A percentile compares a stretch with the other conserved stretches of the same genome.
These are phyloP conservation scores for Ennomos quercinarius DNA, from an alignment of 2,888 invertebrate genomes.

Conservation along the genomic window DNA sequence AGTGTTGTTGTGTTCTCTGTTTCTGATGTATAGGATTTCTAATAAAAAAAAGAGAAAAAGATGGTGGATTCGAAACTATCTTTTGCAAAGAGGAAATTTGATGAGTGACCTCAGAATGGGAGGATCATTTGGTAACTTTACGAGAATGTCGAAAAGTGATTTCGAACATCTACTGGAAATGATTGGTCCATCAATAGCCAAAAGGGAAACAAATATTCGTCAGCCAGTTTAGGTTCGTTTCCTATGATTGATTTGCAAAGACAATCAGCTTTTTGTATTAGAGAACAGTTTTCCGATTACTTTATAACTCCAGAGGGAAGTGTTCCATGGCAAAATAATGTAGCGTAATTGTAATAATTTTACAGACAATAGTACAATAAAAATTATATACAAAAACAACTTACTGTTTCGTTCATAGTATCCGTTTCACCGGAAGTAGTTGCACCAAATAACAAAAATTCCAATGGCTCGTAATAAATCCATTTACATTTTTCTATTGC, in stretches of 20 bases:
- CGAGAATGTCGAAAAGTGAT: conserved; percentile 41
- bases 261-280: too few relatives aligned
- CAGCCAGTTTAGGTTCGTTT: conserved; percentile 42
- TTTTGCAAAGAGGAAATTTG: conserved; percentile 29
- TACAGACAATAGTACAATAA: conserved; percentile 36
- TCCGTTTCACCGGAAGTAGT: conserved; percentile 27
- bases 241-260: conserved; percentile 25
- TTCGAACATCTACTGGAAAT: conserved; percentile 43
- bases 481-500: too few relatives aligned
- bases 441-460: conserved; percentile 36
- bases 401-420: conserved; percentile 15
- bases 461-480: too few relatives aligned
- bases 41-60: conserved; percentile 33
- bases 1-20: conserved; percentile 7
- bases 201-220: conserved; percentile 43
- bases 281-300: too few relatives aligned
- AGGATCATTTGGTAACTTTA: conserved; percentile 34
- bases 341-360: conserved; percentile 36
- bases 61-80: too few relatives aligned
- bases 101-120: conserved; percentile 40
- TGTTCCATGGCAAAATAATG: conserved; percentile 40
- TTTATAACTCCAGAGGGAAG: conserved; percentile 40
- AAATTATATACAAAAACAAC: conserved; percentile 31
- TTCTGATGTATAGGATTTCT: conserved; percentile 25
- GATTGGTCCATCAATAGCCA: conserved; percentile 41